Conservation (phyloP, 1,140 invertebrate species). For the Zaprionus camerounensis region DNA sequence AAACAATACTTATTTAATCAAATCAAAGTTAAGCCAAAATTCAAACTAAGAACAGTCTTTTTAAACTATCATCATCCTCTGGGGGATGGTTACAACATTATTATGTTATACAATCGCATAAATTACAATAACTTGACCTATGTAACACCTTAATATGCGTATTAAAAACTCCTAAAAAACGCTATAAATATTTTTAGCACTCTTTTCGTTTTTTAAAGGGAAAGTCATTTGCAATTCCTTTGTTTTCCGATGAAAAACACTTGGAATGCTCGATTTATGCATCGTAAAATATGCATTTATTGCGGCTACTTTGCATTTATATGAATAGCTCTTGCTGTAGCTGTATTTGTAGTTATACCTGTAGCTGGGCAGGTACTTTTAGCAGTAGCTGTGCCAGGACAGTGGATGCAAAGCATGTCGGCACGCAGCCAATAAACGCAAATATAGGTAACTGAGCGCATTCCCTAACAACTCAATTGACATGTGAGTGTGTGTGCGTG, state of each 20-base stretch:
- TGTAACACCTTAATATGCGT: neutral
- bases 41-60: too few species aligned
- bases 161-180: neutral
- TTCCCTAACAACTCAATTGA: slow-evolving; percentile 27
- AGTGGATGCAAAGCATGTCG: slow-evolving; percentile 34
- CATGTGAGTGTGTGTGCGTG: slow-evolving; percentile 4
- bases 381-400: neutral
- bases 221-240: slow-evolving; percentile 31
- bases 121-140: neutral
- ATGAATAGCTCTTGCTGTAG: slow-evolving; percentile 55
- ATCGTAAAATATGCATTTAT: slow-evolving; percentile 69
- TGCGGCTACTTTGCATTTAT: slow-evolving; percentile 70
- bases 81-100: neutral
- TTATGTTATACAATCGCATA: neutral
- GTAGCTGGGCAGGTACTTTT: slow-evolving; percentile 3
- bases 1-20: too few species aligned
- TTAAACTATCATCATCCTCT: too few species aligned
- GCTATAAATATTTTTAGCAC: neutral
- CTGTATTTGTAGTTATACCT: slow-evolving; percentile 19
- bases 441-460: slow-evolving; percentile 53
- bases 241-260: slow-evolving; percentile 14
- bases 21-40: too few species aligned
- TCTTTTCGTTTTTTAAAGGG: neutral
- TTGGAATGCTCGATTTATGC: slow-evolving; percentile 41
- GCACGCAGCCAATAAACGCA: slow-evolving; percentile 68